Conservation (phyloP, 2,113 vertebrate genomes). For the Amphiprion ocellaris region DNA sequence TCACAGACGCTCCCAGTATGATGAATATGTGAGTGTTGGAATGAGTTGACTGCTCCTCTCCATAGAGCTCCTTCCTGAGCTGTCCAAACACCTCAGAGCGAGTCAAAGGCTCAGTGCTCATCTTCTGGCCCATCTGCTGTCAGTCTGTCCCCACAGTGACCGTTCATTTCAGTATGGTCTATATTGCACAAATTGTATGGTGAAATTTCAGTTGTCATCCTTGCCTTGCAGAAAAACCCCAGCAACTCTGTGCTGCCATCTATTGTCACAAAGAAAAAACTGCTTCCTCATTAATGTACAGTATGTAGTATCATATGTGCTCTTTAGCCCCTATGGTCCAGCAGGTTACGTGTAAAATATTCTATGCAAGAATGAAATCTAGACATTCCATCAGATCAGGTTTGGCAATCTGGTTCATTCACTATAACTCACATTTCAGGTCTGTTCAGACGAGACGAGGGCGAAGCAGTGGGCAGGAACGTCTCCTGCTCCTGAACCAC, state of each 20-base stretch:
- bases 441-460: neutral
- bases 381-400: neutral
- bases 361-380: neutral
- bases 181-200: neutral
- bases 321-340: neutral
- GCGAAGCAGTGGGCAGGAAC: conserved; percentile 29
- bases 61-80: conserved; percentile 86
- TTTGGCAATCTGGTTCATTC: neutral
- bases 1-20: conserved; percentile 90
- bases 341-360: neutral
- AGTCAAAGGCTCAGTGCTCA: conserved; percentile 69
- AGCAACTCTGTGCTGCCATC: conserved; percentile 64
- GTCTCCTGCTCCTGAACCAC: conserved; percentile 31
- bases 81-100: conserved; percentile 86
- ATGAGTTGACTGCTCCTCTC: conserved; percentile 77
- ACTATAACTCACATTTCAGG: conserved; percentile 15
- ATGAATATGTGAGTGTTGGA: conserved; percentile 85
- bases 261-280: conserved; percentile 39
- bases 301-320: neutral
- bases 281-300: neutral
- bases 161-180: neutral
- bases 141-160: neutral
- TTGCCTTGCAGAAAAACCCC: conserved; percentile 37
- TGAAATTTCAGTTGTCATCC: conserved; percentile 39
- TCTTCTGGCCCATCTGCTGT: conserved; percentile 44